Conservation (phyloP, 2,888 invertebrate genomes). For the Lamproptera curius region DNA sequence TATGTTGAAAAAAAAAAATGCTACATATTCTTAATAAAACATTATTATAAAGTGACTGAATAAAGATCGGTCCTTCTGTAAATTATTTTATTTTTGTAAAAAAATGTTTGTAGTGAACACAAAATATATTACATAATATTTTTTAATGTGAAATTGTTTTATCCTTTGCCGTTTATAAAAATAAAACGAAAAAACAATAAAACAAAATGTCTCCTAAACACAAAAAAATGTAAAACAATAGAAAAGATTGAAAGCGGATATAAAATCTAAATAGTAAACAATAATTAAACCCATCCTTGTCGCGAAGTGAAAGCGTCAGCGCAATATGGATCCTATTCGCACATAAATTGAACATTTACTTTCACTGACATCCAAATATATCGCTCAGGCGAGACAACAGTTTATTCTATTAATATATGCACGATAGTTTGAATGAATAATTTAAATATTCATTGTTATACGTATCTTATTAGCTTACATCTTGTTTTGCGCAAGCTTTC, state of each 20-base stretch:
- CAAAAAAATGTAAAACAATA: not conserved
- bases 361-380: constrained; percentile 14
- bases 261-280: not conserved
- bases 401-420: not conserved
- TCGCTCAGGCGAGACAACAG: not conserved
- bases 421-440: not conserved
- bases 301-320: constrained; percentile 11
- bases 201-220: too few relatives aligned
- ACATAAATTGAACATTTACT: constrained; percentile 17
- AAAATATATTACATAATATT: too few relatives aligned
- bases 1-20: too few relatives aligned
- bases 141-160: too few relatives aligned
- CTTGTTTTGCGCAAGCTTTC: constrained; percentile 1
- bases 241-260: not conserved
- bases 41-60: too few relatives aligned
- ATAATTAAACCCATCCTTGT: constrained; percentile 1
- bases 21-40: too few relatives aligned
- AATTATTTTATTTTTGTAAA: too few relatives aligned
- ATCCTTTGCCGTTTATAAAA: too few relatives aligned
- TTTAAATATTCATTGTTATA: constrained; percentile 4
- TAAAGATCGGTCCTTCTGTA: too few relatives aligned
- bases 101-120: too few relatives aligned
- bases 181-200: too few relatives aligned
- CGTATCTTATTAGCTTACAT: not conserved
- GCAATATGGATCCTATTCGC: constrained; percentile 17